phyloP scores from a whole-genome alignment of 2,888 invertebrate genomes.

The Ophioninae sp. region DNA sequence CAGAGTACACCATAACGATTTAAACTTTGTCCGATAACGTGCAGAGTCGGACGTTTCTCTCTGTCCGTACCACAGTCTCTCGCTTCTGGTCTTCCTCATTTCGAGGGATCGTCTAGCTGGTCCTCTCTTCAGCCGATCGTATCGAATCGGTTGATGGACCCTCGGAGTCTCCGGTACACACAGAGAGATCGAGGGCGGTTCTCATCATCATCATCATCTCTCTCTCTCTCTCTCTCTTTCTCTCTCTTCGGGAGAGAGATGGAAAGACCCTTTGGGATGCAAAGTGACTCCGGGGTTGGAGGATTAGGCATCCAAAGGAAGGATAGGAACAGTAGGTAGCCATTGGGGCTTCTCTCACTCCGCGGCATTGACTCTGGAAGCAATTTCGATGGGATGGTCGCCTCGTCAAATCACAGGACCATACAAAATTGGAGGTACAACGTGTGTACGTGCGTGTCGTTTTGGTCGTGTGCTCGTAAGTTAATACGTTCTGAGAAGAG shows the following conservation, averaged over 20 bases:
- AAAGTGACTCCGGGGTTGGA: slow-evolving; percentile 63
- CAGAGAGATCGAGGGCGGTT: slow-evolving; percentile 32
- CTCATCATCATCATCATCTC: slow-evolving; percentile 31
- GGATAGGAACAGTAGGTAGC: slow-evolving; percentile 54
- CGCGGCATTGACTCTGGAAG: slow-evolving; percentile 67
- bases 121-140: slow-evolving; percentile 44
- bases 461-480: slow-evolving; percentile 48
- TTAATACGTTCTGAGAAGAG: slow-evolving; percentile 63
- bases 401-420: slow-evolving; percentile 66
- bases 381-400: slow-evolving; percentile 68
- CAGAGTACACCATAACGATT: slow-evolving; percentile 60
- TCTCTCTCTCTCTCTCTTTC: too few relatives aligned
- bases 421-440: slow-evolving; percentile 52
- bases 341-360: slow-evolving; percentile 22
- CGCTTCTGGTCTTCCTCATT: not conserved
- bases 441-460: slow-evolving; percentile 9
- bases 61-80: slow-evolving; percentile 13
- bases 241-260: too few relatives aligned
- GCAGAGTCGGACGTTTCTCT: slow-evolving; percentile 38
- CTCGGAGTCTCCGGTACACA: slow-evolving; percentile 51
- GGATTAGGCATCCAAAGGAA: slow-evolving; percentile 63
- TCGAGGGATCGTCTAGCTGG: not conserved
- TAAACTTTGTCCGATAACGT: slow-evolving; percentile 61
- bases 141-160: slow-evolving; percentile 59
- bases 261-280: slow-evolving; percentile 64